Conservation (phyloP, 2,113 vertebrate species). For the Clarias batrachus region DNA sequence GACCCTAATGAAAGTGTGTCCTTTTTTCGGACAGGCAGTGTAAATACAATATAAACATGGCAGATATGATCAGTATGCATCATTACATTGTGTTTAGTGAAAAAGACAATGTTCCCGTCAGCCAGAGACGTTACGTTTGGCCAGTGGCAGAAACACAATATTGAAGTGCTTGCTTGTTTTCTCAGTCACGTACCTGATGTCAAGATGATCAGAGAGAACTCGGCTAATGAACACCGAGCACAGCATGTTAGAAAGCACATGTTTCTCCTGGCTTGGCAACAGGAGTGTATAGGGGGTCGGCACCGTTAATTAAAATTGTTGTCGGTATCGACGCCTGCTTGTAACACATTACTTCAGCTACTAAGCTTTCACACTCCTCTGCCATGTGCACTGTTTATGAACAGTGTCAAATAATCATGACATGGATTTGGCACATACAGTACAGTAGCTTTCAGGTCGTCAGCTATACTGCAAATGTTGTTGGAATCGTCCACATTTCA, state of each 20-base stretch:
- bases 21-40: background rate
- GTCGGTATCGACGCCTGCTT: background rate
- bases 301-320: background rate
- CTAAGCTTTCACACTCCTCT: background rate
- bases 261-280: background rate
- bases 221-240: background rate
- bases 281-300: background rate
- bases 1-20: too few relatives aligned
- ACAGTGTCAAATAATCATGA: background rate
- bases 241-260: background rate
- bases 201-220: background rate
- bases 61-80: background rate
- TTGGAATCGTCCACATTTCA: background rate
- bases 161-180: background rate
- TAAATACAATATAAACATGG: background rate
- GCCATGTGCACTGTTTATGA: background rate
- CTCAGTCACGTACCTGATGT: background rate
- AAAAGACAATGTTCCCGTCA: background rate
- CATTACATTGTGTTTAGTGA: background rate
- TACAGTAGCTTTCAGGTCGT: background rate
- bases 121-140: background rate
- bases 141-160: background rate
- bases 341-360: background rate
- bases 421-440: background rate
- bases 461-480: too few relatives aligned